These are phyloP conservation scores for Phenganax stokvisi DNA, from an alignment of 92 coral and sea anemone species.

Conservation along the genomic window DNA sequence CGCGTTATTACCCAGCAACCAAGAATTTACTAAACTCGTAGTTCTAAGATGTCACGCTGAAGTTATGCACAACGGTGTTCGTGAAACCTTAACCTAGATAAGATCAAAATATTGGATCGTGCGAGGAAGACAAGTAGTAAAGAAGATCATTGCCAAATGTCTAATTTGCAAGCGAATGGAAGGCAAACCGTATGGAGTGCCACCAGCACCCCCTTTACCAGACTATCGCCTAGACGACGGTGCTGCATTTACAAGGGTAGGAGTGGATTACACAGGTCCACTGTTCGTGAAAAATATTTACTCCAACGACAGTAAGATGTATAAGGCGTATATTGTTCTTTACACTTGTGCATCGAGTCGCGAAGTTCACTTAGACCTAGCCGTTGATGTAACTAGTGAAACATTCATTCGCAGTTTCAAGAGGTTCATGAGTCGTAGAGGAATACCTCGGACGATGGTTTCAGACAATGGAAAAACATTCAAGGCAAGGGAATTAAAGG, in stretches of 20 bases:
- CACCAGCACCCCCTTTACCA: not conserved
- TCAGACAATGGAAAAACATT: conserved; percentile 37
- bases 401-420: conserved; percentile 32
- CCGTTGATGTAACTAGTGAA: conserved; percentile 6
- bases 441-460: conserved; percentile 21
- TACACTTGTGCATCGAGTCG: conserved; percentile 43
- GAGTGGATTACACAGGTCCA: conserved; percentile 9
- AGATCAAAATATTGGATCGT: conserved; percentile 47
- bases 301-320: not conserved
- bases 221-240: not conserved
- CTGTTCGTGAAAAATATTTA: conserved; percentile 3
- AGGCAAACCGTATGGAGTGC: conserved; percentile 5
- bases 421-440: conserved; percentile 38
- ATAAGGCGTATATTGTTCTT: conserved; percentile 18
- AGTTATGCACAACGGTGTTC: conserved; percentile 45
- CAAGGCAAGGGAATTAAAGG: conserved; percentile 15
- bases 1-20: conserved; percentile 33
- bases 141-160: conserved; percentile 8
- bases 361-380: conserved; percentile 33
- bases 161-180: not conserved
- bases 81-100: conserved; percentile 42
- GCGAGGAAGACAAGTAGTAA: conserved; percentile 40
- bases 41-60: conserved; percentile 39
- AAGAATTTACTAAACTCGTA: conserved; percentile 33
- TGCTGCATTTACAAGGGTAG: conserved; percentile 3